Evolutionary conservation across 2,113 vertebrate species (phyloP).

Genomic region (Alethe diademata): DNA sequence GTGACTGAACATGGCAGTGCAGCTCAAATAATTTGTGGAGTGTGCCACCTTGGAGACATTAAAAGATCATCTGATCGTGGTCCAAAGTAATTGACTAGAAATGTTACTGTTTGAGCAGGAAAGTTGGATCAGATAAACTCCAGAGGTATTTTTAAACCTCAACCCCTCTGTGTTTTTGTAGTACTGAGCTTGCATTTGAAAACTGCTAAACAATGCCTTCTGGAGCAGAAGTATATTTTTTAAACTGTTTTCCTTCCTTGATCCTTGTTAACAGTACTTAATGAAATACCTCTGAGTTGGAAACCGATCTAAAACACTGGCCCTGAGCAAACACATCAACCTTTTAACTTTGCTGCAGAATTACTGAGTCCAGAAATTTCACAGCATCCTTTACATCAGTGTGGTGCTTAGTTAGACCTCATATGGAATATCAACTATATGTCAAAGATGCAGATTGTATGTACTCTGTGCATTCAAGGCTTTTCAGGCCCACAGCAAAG

Average conservation of each 20-base stretch:
- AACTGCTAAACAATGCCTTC: not conserved
- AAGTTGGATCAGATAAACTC: not conserved
- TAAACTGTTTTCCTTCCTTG: not conserved
- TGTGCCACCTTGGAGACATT: not conserved
- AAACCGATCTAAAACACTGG: not conserved
- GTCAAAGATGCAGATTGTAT: not conserved
- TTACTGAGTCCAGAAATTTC: not conserved
- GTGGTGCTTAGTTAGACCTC: not conserved
- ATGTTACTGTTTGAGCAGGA: not conserved
- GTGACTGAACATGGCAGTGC: not conserved
- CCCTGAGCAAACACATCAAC: not conserved
- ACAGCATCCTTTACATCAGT: not conserved
- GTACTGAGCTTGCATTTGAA: not conserved
- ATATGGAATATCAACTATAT: not conserved
- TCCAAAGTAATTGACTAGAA: fast-evolving
- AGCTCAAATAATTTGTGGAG: not conserved
- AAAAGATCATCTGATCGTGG: too few relatives aligned
- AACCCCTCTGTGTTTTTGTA: not conserved
- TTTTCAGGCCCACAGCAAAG: not conserved
- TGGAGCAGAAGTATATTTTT: not conserved
- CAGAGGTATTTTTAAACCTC: not conserved
- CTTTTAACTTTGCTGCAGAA: not conserved
- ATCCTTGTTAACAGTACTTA: not conserved
- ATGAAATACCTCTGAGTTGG: not conserved
- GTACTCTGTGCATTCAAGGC: not conserved